phyloP scores from a whole-genome alignment of 2,888 invertebrate species.

The Rhorus exstirpatorius region DNA sequence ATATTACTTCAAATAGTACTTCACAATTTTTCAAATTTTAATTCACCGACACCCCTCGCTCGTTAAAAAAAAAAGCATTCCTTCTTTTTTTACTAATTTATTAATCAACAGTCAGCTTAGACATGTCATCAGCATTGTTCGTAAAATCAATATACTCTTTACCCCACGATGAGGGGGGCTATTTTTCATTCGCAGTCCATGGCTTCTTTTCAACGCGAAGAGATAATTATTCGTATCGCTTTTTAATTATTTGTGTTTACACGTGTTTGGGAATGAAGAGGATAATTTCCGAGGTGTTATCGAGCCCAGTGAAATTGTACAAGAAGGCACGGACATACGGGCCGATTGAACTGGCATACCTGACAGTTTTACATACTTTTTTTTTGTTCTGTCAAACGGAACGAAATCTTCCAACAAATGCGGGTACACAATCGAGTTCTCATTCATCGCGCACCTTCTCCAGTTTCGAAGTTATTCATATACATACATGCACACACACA shows the following conservation, averaged over 20 bases:
- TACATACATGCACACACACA: neutral
- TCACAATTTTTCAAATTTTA: too few relatives aligned
- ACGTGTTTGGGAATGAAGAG: conserved; percentile 10
- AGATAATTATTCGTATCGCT: neutral
- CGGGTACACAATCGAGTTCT: conserved; percentile 24
- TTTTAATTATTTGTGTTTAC: conserved; percentile 20
- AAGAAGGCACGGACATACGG: neutral
- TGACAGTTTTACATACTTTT: conserved; percentile 3
- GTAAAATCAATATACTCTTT: too few relatives aligned
- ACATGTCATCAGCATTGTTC: too few relatives aligned
- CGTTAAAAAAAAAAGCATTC: too few relatives aligned
- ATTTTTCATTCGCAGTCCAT: too few relatives aligned
- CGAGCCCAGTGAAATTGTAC: neutral
- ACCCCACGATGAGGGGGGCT: too few relatives aligned
- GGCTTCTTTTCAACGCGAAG: too few relatives aligned
- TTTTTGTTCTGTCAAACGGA: neutral
- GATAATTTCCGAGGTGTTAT: neutral
- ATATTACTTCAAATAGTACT: too few relatives aligned
- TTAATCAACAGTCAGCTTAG: too few relatives aligned
- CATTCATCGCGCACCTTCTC: conserved; percentile 29
- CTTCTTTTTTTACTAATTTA: too few relatives aligned
- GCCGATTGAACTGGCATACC: conserved; percentile 8
- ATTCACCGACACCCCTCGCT: too few relatives aligned
- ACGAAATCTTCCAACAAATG: conserved; percentile 34
- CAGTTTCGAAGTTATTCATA: conserved; percentile 5